phyloP scores from a whole-genome alignment of 2,888 invertebrate species.

The Noctua janthina region DNA sequence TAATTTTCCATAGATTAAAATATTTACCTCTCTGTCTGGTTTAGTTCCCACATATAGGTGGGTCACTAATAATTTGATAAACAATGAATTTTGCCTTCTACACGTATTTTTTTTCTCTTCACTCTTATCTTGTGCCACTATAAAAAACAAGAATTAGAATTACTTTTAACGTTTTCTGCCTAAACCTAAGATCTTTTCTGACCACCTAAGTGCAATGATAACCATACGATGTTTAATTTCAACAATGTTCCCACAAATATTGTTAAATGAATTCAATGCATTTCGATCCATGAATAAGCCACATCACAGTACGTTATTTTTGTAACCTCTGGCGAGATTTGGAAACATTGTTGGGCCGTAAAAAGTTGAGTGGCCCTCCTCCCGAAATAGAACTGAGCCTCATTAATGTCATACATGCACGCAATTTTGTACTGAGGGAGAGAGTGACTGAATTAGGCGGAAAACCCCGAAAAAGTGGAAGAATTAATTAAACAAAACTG shows the following conservation, averaged over 20 bases:
- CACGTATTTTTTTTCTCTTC: too few species aligned
- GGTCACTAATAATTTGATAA: too few species aligned
- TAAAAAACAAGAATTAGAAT: too few species aligned
- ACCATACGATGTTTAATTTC: not conserved
- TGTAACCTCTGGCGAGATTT: not conserved
- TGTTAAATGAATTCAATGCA: not conserved
- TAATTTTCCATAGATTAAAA: too few species aligned
- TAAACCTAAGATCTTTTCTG: too few species aligned
- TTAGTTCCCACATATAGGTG: too few species aligned
- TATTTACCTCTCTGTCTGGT: too few species aligned
- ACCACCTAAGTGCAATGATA: not conserved
- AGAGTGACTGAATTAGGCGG: not conserved
- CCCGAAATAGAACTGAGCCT: slow-evolving; percentile 8
- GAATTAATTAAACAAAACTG: not conserved
- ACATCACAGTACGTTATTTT: not conserved
- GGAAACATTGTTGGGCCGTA: not conserved
- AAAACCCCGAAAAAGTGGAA: not conserved
- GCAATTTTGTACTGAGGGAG: not conserved
- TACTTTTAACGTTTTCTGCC: too few species aligned
- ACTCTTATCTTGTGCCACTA: too few species aligned
- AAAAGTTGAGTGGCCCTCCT: not conserved
- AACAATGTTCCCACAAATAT: not conserved
- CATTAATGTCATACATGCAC: slow-evolving; percentile 9
- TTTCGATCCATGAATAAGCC: not conserved
- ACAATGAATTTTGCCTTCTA: too few species aligned